phyloP scores from a whole-genome alignment of 2,888 invertebrate genomes.

The Lasioglossum figueresi region DNA sequence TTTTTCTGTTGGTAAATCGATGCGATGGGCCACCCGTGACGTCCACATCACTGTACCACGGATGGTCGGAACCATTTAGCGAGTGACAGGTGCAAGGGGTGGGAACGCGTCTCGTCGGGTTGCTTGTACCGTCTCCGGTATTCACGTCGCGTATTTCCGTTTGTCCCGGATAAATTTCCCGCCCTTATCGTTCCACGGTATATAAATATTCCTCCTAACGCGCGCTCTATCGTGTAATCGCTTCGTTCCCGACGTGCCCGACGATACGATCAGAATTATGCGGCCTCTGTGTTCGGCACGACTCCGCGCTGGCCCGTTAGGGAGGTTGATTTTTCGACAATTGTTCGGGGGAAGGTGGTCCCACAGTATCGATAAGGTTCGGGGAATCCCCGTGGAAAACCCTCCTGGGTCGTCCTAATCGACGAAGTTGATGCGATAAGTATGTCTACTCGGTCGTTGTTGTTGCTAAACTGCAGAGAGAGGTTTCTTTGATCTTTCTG shows the following conservation, averaged over 20 bases:
- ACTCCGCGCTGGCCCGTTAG: background rate
- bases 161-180: conserved; percentile 59
- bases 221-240: conserved; percentile 48
- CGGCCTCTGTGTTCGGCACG: background rate
- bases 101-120: background rate
- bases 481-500: background rate
- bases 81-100: conserved; percentile 28
- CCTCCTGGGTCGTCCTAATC: background rate
- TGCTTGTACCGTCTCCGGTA: conserved; percentile 27
- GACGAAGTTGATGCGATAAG: background rate
- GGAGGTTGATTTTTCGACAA: background rate
- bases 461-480: background rate
- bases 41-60: background rate
- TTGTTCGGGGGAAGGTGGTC: background rate
- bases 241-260: conserved; percentile 15
- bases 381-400: background rate
- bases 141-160: conserved; percentile 62
- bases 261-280: conserved; percentile 25
- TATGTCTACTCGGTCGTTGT: background rate
- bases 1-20: background rate
- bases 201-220: conserved; percentile 54
- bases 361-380: background rate
- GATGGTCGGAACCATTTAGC: conserved; percentile 26
- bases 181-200: conserved; percentile 54
- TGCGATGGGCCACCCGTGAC: background rate